phyloP scores from a whole-genome alignment of 1,140 invertebrate species.

The Tetramorium alpestre region DNA sequence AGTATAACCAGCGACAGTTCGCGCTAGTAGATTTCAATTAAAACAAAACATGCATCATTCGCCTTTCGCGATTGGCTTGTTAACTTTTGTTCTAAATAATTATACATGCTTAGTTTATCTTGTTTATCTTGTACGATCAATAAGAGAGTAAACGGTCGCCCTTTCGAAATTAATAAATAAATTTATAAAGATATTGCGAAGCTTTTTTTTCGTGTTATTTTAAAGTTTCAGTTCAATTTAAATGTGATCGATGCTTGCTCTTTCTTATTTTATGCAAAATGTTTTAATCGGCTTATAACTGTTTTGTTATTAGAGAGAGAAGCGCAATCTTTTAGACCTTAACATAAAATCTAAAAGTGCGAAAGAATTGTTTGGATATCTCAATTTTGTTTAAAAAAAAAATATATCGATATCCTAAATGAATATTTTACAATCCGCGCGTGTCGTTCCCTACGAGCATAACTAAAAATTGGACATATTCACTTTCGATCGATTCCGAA shows the following conservation, averaged over 20 bases:
- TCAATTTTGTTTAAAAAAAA: background rate
- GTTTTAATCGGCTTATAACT: background rate
- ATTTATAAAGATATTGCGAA: background rate
- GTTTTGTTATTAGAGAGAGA: background rate
- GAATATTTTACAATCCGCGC: background rate
- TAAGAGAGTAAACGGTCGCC: background rate
- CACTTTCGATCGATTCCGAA: background rate
- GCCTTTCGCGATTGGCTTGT: background rate
- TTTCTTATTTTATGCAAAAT: background rate
- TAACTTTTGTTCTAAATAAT: background rate
- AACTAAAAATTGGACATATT: background rate
- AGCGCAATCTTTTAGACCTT: background rate
- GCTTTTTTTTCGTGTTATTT: background rate
- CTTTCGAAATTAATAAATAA: background rate
- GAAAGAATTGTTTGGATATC: background rate
- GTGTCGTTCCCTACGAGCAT: background rate
- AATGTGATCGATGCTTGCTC: background rate
- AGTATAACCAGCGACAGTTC: slow-evolving; percentile 1
- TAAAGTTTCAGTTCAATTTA: background rate
- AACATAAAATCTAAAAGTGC: background rate
- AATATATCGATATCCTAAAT: background rate
- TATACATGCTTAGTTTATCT: background rate
- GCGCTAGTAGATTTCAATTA: slow-evolving; percentile 3
- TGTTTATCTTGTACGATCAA: background rate
- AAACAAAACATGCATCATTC: background rate